Evolutionary conservation across 2,113 vertebrate genomes (phyloP).

Genomic region (Reinhardtius hippoglossoides): DNA sequence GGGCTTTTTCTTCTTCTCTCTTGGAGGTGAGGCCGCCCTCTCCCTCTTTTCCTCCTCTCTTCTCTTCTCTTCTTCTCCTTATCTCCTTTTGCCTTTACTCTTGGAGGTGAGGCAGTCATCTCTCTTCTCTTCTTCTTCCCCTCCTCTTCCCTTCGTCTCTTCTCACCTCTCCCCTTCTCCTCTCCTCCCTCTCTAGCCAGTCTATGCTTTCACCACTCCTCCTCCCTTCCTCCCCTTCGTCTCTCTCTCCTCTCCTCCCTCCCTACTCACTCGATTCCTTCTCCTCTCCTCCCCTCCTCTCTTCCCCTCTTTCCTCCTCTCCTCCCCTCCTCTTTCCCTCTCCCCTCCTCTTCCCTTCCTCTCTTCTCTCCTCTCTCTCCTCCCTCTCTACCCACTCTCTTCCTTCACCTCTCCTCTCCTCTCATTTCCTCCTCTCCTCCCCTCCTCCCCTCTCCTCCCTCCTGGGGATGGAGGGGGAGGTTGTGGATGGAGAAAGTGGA

Average conservation of each 20-base stretch:
- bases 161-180: conserved; percentile 31
- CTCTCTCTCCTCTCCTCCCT: no score
- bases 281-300: no score
- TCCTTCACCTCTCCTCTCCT: not conserved
- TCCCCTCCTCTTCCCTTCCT: conserved; percentile 17
- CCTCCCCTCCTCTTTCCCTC: no score
- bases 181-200: no score
- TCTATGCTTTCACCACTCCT: no score
- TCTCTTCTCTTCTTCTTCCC: no score
- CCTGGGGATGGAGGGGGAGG: conserved; percentile 90
- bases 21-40: conserved; percentile 81
- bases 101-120: conserved; percentile 80
- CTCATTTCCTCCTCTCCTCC: conserved; percentile 62
- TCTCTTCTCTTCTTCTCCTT: conserved; percentile 10
- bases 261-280: no score
- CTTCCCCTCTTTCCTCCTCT: no score
- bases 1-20: conserved; percentile 15
- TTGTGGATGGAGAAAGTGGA: conserved; percentile 90
- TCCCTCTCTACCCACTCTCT: no score
- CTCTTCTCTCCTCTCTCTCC: conserved; percentile 6
- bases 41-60: conserved; percentile 1
- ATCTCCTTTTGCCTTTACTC: not conserved
- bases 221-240: no score
- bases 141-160: conserved; percentile 16
- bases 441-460: conserved; percentile 30